Conservation (phyloP, 2,888 invertebrate species). For the Gastracanthus pulcherrimus region DNA sequence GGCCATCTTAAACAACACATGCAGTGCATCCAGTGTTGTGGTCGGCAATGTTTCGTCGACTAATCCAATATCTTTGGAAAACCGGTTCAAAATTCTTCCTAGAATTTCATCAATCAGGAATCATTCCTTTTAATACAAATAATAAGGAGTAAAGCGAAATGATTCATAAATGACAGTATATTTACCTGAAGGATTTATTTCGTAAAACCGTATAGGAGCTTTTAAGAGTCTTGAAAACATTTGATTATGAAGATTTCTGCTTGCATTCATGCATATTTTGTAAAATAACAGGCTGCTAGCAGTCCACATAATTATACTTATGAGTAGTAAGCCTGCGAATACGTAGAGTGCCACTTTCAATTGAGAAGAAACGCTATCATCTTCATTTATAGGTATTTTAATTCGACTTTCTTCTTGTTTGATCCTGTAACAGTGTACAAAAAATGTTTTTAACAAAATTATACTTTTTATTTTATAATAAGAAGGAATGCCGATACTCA, state of each 20-base stretch:
- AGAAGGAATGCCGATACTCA: background rate
- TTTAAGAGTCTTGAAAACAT: slow-evolving; percentile 88
- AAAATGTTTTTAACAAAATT: too few relatives aligned
- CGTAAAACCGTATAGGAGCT: slow-evolving; percentile 90
- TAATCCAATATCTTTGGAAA: slow-evolving; percentile 90
- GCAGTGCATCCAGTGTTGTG: slow-evolving; percentile 82
- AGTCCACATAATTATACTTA: slow-evolving; percentile 81
- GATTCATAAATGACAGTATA: too few relatives aligned
- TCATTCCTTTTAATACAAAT: background rate
- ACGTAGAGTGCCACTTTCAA: slow-evolving; percentile 71
- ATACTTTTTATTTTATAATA: background rate
- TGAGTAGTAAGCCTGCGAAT: slow-evolving; percentile 81
- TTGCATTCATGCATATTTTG: slow-evolving; percentile 86
- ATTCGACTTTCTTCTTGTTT: slow-evolving; percentile 2
- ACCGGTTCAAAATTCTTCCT: slow-evolving; percentile 90
- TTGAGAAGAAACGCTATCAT: too few relatives aligned
- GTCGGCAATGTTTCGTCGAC: slow-evolving; percentile 87
- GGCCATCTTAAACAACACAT: slow-evolving; percentile 84
- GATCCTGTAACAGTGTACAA: slow-evolving; percentile 4
- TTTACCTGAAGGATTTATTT: slow-evolving; percentile 89
- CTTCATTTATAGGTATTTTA: background rate
- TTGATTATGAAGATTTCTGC: slow-evolving; percentile 85
- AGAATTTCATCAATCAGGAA: slow-evolving; percentile 49
- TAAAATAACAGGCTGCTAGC: slow-evolving; percentile 85
- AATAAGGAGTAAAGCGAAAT: background rate